phyloP scores from a whole-genome alignment of 2,113 vertebrate genomes.

The Burhinus oedicnemus region DNA sequence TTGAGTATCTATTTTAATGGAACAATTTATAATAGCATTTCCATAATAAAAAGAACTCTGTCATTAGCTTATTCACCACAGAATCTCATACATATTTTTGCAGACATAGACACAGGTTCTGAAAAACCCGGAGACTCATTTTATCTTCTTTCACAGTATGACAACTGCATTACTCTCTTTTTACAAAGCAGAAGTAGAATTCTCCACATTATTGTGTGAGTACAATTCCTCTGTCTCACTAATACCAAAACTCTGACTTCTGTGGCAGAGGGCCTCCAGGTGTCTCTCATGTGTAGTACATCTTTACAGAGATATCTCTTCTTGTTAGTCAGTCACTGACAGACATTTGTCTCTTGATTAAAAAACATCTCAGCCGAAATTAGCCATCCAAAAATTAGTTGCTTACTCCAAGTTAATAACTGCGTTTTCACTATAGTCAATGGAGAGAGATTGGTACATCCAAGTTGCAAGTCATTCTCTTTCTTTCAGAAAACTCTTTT shows the following conservation, averaged over 20 bases:
- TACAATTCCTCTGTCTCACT: background rate
- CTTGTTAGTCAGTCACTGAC: background rate
- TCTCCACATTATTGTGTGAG: background rate
- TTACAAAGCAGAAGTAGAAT: background rate
- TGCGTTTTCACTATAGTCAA: background rate
- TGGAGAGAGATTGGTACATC: background rate
- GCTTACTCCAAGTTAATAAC: background rate
- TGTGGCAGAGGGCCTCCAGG: rapidly evolving
- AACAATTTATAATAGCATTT: background rate
- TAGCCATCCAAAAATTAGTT: background rate
- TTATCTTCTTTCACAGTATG: background rate
- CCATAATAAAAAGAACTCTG: background rate
- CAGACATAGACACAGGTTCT: background rate
- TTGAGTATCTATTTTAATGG: background rate
- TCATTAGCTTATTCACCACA: background rate
- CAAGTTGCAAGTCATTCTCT: background rate
- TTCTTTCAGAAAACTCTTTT: background rate
- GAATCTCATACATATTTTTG: background rate
- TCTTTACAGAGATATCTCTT: background rate
- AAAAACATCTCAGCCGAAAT: background rate
- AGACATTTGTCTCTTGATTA: background rate
- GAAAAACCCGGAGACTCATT: background rate
- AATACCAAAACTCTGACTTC: background rate
- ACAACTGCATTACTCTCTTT: background rate
- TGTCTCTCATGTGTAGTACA: background rate